Percentiles rank a stretch among this genome's conserved stretches.
These are phyloP conservation scores for Conus canariensis DNA, from an alignment of 2,888 invertebrate genomes.

Conservation along the genomic window DNA sequence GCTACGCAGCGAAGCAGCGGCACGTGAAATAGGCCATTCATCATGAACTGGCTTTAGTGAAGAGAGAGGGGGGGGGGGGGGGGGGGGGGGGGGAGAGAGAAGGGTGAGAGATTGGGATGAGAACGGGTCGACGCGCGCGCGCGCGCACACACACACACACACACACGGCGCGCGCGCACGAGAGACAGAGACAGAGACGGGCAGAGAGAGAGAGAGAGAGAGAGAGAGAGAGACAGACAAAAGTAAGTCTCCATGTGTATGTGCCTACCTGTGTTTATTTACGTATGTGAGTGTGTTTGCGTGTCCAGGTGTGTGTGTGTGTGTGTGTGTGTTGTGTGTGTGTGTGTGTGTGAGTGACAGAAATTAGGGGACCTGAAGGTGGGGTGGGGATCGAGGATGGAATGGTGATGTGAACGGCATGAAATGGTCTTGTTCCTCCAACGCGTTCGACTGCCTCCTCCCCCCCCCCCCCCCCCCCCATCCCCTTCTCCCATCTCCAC, in stretches of 20 bases:
- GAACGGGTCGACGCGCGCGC: background rate
- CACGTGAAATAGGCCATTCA: constrained; percentile 29
- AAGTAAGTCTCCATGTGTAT: background rate
- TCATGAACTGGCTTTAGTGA: background rate
- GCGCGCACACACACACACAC: background rate
- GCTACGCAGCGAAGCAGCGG: constrained; percentile 18
- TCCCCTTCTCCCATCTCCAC: no score
- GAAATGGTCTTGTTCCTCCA: no score
- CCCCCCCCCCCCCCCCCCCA: no score
- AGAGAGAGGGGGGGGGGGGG: background rate
- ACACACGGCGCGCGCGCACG: no score
- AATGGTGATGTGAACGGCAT: no score
- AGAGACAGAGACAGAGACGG: background rate
- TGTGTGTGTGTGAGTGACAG: no score
- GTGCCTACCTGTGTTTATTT: background rate
- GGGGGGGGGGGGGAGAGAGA: background rate
- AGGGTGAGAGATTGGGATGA: background rate
- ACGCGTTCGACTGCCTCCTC: no score
- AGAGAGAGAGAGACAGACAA: background rate
- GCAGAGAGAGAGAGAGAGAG: background rate
- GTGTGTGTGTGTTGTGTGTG: no score
- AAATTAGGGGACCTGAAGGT: no score
- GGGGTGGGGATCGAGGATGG: no score
- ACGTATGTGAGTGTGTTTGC: background rate
- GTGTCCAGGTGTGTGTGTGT: no score